Evolutionary conservation across 2,888 invertebrate genomes (phyloP).

Genomic region (Biston stratarius): DNA sequence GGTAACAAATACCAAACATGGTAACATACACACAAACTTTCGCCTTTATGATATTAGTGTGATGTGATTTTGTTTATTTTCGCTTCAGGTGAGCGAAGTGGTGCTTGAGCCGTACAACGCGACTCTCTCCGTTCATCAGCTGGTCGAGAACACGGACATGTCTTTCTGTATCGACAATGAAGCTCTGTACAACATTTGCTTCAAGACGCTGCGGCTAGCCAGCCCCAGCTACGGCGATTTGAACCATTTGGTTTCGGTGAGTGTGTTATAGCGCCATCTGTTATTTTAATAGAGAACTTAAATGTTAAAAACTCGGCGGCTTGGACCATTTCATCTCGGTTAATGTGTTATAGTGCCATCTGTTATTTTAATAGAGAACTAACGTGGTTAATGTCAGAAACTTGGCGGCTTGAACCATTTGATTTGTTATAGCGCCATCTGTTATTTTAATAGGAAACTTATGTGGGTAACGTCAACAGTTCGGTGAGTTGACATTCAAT

Average conservation of each 20-base stretch:
- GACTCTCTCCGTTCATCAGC: slow-evolving; percentile 90
- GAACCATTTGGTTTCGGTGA: slow-evolving; percentile 90
- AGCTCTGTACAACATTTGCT: slow-evolving; percentile 93
- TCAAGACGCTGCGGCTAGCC: slow-evolving; percentile 89
- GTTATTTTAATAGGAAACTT: background rate
- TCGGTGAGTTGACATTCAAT: too few relatives aligned
- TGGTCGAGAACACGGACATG: slow-evolving; percentile 93
- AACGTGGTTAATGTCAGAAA: too few relatives aligned
- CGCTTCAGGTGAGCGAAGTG: slow-evolving; percentile 88
- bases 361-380: too few relatives aligned
- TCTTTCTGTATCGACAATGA: slow-evolving; percentile 93
- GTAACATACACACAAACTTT: too few relatives aligned
- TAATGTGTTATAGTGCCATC: slow-evolving; percentile 21
- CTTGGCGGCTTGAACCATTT: too few relatives aligned
- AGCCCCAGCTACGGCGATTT: slow-evolving; percentile 93
- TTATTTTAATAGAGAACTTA: too few relatives aligned
- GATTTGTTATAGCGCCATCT: background rate
- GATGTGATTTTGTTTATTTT: too few relatives aligned
- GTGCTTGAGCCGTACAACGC: slow-evolving; percentile 93
- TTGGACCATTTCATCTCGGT: too few relatives aligned
- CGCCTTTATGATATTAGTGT: too few relatives aligned
- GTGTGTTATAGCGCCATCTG: slow-evolving; percentile 41
- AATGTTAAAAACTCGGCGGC: too few relatives aligned
- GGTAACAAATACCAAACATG: too few relatives aligned
- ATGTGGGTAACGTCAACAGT: too few relatives aligned